Evolutionary conservation across 2,888 invertebrate species (phyloP).

Genomic region (Tenthredo livida): DNA sequence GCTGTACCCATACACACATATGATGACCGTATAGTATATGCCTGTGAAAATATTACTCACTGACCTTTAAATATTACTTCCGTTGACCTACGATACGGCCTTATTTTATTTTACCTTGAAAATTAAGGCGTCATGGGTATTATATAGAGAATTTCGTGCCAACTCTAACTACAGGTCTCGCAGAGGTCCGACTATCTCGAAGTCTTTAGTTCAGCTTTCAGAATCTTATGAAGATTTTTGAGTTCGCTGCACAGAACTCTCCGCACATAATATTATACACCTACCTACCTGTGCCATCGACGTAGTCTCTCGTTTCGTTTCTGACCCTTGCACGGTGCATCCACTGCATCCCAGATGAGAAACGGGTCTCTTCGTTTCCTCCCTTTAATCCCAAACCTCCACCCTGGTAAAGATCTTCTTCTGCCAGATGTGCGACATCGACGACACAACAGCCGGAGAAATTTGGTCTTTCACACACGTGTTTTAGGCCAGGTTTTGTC

Average conservation of each 20-base stretch:
- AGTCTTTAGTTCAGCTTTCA: no score
- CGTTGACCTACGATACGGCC: conserved; percentile 18
- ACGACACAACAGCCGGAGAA: not conserved
- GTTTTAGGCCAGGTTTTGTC: not conserved
- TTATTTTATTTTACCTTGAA: conserved; percentile 11
- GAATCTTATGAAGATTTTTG: not conserved
- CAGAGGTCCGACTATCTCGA: no score
- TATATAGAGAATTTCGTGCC: not conserved
- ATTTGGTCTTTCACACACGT: not conserved
- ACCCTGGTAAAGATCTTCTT: not conserved
- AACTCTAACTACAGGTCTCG: no score
- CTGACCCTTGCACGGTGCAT: not conserved
- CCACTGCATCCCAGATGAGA: not conserved
- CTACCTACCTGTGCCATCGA: not conserved
- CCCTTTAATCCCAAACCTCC: not conserved
- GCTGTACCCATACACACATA: not conserved
- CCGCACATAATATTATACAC: not conserved
- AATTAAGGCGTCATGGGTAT: not conserved
- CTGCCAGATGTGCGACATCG: not conserved
- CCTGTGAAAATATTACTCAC: not conserved
- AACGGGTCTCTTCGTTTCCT: not conserved
- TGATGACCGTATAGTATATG: no score
- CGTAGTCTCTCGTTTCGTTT: not conserved
- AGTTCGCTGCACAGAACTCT: not conserved
- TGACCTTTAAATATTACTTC: conserved; percentile 43